A percentile compares a stretch with the other conserved stretches of the same genome.
Conservation (phyloP, 2,113 vertebrate genomes). For the Hippoglossus stenolepis region DNA sequence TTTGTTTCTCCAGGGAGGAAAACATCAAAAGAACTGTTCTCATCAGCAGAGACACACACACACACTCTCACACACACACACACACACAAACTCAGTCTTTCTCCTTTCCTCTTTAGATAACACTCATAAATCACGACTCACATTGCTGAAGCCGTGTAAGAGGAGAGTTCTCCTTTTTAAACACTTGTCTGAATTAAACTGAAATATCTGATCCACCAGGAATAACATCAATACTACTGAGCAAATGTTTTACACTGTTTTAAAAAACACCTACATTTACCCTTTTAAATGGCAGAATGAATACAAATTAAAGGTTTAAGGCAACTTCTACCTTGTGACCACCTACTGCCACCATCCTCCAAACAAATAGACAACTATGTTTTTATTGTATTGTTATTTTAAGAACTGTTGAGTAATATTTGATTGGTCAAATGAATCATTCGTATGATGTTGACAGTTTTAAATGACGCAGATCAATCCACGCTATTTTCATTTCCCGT, state of each 20-base stretch:
- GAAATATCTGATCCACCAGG: not conserved
- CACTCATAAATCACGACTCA: conserved; percentile 8
- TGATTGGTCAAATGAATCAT: no score
- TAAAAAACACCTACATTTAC: not conserved
- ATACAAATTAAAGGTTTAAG: not conserved
- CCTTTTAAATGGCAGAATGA: not conserved
- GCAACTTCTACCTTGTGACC: not conserved
- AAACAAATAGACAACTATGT: not conserved
- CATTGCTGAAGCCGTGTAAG: not conserved
- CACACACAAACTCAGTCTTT: not conserved
- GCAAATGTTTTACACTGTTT: not conserved
- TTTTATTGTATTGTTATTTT: no score
- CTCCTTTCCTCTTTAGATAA: conserved; percentile 3
- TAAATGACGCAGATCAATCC: no score
- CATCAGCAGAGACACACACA: not conserved
- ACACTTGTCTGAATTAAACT: not conserved
- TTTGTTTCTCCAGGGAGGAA: not conserved
- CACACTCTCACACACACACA: not conserved
- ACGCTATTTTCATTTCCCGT: not conserved
- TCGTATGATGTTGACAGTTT: no score
- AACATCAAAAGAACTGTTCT: conserved; percentile 1
- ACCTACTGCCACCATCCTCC: not conserved
- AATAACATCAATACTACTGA: not conserved
- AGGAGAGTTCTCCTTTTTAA: not conserved
- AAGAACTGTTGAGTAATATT: no score